phyloP scores from a whole-genome alignment of 2,888 invertebrate species.

The Alloscopus bannaensis region DNA sequence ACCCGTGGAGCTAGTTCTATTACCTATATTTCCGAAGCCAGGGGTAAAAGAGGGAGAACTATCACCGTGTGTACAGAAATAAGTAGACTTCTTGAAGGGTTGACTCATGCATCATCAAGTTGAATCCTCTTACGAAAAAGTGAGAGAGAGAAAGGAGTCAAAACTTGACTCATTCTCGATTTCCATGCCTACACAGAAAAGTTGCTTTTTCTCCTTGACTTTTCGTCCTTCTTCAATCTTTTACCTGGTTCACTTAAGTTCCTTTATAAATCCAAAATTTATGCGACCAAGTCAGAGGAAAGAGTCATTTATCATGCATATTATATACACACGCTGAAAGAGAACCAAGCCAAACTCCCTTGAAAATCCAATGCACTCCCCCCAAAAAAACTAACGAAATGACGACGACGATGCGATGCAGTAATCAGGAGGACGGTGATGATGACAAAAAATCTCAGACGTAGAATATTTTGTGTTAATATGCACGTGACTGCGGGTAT shows the following conservation, averaged over 20 bases:
- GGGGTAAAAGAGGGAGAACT: too few species aligned
- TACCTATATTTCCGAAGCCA: too few species aligned
- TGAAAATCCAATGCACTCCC: not conserved
- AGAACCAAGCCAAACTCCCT: not conserved
- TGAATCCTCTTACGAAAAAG: slow-evolving; percentile 36
- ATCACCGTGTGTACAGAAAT: too few species aligned
- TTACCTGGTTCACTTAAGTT: too few species aligned
- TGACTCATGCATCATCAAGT: slow-evolving; percentile 54
- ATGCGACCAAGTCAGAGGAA: slow-evolving; percentile 56
- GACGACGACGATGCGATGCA: too few species aligned
- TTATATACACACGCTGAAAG: not conserved
- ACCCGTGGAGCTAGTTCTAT: too few species aligned
- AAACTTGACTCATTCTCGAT: slow-evolving; percentile 17
- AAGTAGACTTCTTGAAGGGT: slow-evolving; percentile 24
- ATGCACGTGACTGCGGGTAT: too few species aligned
- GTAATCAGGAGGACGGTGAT: slow-evolving; percentile 23
- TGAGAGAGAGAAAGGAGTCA: slow-evolving; percentile 17
- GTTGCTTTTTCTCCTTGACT: slow-evolving; percentile 10
- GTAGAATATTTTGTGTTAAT: too few species aligned
- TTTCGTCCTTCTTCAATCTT: slow-evolving; percentile 10
- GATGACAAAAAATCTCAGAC: slow-evolving; percentile 45
- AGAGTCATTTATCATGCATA: slow-evolving; percentile 54
- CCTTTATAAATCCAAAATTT: slow-evolving; percentile 51
- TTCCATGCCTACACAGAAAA: too few species aligned
- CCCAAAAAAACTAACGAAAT: not conserved